A percentile compares a stretch with the other conserved stretches of the same genome.
These are phyloP conservation scores for Porites evermanni DNA, from an alignment of 92 coral and sea anemone genomes.

Conservation along the genomic window DNA sequence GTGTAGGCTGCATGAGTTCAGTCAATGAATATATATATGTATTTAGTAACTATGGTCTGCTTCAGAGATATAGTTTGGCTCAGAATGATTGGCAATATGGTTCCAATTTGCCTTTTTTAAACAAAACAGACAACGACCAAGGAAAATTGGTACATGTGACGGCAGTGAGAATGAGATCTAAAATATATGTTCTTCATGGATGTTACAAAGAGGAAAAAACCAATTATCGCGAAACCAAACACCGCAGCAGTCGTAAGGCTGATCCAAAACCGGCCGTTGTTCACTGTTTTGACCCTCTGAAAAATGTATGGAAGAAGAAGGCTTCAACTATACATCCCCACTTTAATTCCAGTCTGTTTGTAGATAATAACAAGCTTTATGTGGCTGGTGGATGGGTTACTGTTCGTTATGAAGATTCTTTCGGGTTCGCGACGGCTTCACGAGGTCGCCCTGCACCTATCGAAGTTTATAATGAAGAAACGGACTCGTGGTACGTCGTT, in stretches of 20 bases:
- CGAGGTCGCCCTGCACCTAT: background rate
- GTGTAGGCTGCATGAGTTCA: background rate
- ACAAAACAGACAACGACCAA: background rate
- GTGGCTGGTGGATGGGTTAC: background rate
- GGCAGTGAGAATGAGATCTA: slow-evolving; percentile 5
- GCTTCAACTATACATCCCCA: background rate
- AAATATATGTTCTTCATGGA: slow-evolving; percentile 2
- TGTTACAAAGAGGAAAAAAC: background rate
- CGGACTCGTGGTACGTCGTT: slow-evolving; percentile 6
- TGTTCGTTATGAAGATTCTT: accelerated
- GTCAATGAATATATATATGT: background rate
- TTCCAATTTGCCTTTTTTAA: background rate
- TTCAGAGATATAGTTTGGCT: background rate
- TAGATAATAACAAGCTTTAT: background rate
- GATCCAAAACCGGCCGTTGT: background rate
- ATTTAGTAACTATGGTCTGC: background rate
- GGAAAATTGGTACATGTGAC: background rate
- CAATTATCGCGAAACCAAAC: no score
- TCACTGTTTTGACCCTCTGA: slow-evolving; percentile 11
- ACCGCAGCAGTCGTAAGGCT: background rate
- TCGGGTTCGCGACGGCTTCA: no score
- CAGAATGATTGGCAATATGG: slow-evolving; percentile 11
- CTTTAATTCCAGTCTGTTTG: background rate
- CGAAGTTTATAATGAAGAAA: slow-evolving; percentile 19
- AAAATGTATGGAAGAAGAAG: background rate